These are phyloP conservation scores for Holotrichia oblita DNA, from an alignment of 1,140 invertebrate species.

Conservation along the genomic window DNA sequence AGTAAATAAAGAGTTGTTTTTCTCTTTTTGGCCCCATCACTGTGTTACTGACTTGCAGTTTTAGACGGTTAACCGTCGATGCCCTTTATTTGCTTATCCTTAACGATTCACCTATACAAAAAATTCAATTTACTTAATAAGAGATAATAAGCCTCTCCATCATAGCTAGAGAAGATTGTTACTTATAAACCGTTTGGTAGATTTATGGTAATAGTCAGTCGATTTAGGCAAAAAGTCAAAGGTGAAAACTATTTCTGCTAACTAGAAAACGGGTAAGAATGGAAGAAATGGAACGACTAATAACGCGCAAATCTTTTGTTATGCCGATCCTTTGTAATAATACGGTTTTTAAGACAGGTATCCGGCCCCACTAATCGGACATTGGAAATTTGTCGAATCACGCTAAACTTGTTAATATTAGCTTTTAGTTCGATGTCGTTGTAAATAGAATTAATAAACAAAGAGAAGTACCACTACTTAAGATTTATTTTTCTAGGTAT, in stretches of 20 bases:
- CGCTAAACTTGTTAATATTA: not conserved
- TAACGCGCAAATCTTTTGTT: not conserved
- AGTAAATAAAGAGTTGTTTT: no score
- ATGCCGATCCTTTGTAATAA: not conserved
- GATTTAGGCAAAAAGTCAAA: slow-evolving; percentile 21
- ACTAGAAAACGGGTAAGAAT: not conserved
- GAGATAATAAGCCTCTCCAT: not conserved
- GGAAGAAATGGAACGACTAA: not conserved
- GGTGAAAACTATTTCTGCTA: slow-evolving; percentile 1
- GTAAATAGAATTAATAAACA: not conserved
- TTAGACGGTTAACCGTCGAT: not conserved
- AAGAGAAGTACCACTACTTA: not conserved
- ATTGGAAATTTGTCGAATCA: not conserved
- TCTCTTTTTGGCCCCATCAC: no score
- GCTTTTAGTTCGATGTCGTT: not conserved
- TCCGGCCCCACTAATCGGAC: not conserved
- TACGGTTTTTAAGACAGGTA: not conserved
- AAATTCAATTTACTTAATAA: slow-evolving; percentile 3
- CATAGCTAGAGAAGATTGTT: not conserved
- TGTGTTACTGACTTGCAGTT: no score
- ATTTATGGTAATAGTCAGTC: not conserved
- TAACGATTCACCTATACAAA: not conserved
- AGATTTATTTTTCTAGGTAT: no score
- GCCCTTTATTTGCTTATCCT: not conserved
- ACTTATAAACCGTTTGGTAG: not conserved